Percentiles rank a stretch among this genome's conserved stretches.
phyloP scores from a whole-genome alignment of 2,113 vertebrate genomes.

The Montifringilla adamsi region DNA sequence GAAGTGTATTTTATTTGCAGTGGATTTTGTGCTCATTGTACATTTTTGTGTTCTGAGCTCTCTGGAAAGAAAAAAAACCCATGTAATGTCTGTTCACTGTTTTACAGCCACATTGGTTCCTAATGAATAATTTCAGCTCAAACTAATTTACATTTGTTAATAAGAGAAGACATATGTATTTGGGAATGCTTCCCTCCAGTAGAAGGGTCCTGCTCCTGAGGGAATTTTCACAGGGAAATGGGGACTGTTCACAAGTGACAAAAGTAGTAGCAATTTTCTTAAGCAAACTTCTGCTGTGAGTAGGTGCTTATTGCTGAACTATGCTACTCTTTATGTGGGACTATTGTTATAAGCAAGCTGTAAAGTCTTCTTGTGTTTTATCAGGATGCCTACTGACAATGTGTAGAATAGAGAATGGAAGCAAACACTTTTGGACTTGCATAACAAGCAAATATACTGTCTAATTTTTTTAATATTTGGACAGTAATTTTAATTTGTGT shows the following conservation, averaged over 20 bases:
- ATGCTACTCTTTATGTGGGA: not conserved
- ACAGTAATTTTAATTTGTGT: not conserved
- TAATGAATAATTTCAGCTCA: not conserved
- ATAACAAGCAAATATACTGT: not conserved
- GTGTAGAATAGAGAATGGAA: not conserved
- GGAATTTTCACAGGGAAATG: not conserved
- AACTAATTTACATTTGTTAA: not conserved
- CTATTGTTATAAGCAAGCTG: not conserved
- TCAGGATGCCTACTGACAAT: not conserved
- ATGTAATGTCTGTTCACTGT: not conserved
- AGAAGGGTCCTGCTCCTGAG: not conserved
- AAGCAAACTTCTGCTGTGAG: not conserved
- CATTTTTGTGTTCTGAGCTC: not conserved
- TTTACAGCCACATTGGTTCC: not conserved
- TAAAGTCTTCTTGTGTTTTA: not conserved
- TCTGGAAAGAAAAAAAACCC: not conserved
- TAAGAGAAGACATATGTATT: not conserved
- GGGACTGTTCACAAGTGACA: not conserved
- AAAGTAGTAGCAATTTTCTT: not conserved
- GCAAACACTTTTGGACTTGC: not conserved
- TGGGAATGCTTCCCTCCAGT: not conserved
- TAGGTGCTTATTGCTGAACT: not conserved
- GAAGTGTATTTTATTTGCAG: not conserved
- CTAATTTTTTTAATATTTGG: not conserved
- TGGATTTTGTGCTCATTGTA: not conserved